Conservation (phyloP, 2,888 invertebrate genomes). For the Spodoptera exigua region DNA sequence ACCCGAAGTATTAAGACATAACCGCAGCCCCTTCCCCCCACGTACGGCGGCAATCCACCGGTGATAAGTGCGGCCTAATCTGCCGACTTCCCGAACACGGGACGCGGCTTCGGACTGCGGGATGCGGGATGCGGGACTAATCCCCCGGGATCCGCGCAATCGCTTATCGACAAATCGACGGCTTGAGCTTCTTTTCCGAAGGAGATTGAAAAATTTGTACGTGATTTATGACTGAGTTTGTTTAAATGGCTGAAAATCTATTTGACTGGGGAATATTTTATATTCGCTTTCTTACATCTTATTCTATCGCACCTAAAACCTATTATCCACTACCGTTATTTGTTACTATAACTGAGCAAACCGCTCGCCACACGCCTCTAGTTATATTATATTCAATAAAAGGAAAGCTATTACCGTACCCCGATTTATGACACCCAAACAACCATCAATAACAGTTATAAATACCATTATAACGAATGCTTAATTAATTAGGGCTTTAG, state of each 20-base stretch:
- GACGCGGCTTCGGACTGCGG: constrained; percentile 24
- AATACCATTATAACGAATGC: constrained; percentile 11
- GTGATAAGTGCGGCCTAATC: constrained; percentile 56
- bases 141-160: constrained; percentile 53
- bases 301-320: too few species aligned
- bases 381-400: neutral
- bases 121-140: constrained; percentile 49
- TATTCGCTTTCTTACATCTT: too few species aligned
- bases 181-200: constrained; percentile 27
- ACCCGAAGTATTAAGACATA: constrained; percentile 38
- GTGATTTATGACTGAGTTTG: constrained; percentile 18
- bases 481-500: constrained; percentile 29
- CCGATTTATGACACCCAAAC: constrained; percentile 2
- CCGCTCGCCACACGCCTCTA: too few species aligned
- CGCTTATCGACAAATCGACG: constrained; percentile 61
- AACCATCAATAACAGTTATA: constrained; percentile 1
- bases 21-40: constrained; percentile 18
- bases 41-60: constrained; percentile 19
- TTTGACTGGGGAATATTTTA: neutral
- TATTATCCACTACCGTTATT: too few species aligned
- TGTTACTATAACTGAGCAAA: too few species aligned
- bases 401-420: neutral
- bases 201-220: constrained; percentile 42
- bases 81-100: constrained; percentile 31
- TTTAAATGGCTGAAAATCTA: neutral